Base-by-base conservation (phyloP, 2,888 invertebrate genomes). In the Neocrepidodera transversa region DNA sequence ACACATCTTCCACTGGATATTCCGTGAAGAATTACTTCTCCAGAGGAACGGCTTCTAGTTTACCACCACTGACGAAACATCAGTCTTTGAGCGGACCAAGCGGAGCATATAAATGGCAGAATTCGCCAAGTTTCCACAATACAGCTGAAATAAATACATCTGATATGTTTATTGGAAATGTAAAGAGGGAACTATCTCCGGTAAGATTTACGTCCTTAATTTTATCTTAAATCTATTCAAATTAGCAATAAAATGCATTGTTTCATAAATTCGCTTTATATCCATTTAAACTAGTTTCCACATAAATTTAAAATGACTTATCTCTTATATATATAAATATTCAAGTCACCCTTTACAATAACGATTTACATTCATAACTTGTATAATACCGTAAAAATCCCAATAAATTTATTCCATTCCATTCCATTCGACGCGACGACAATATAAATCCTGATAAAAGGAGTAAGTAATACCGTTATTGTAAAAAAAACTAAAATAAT, bases 171-270 rank as follows among this genome's bases (percentile, higher is more conserved):
- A 71, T 79, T 47, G 78, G 77, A 54, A 59, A 32, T 16, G 82
- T 80, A 67, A 80, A 80, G 63, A 74, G 84, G 3, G 85, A 85
- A 68, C 71, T 85, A 40, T 85, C 85, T 0, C 85, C 85, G 2
- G 84, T 85, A 7, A 76, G 84, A 51, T 23, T 23, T 23, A 5
- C 23, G n/a, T n/a, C n/a, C n/a, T 6, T 28, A 23, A 23, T 23
- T 23, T 23, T 23, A 23, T 23, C n/a, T n/a, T n/a, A n/a, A n/a
- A n/a, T n/a, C n/a, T n/a, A n/a, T n/a, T n/a, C n/a, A n/a, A n/a
- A n/a, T n/a, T n/a, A n/a, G n/a, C n/a, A n/a, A n/a, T n/a, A n/a
- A n/a, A n/a, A n/a, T n/a, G n/a, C n/a, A n/a, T n/a, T n/a, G n/a
- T n/a, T n/a, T n/a, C n/a, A n/a, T n/a, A n/a, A n/a, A n/a, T n/a